Percentiles rank a stretch among this genome's conserved stretches.
These are phyloP conservation scores for Caradrina clavipalpis DNA, from an alignment of 2,888 invertebrate genomes.

Conservation along the genomic window DNA sequence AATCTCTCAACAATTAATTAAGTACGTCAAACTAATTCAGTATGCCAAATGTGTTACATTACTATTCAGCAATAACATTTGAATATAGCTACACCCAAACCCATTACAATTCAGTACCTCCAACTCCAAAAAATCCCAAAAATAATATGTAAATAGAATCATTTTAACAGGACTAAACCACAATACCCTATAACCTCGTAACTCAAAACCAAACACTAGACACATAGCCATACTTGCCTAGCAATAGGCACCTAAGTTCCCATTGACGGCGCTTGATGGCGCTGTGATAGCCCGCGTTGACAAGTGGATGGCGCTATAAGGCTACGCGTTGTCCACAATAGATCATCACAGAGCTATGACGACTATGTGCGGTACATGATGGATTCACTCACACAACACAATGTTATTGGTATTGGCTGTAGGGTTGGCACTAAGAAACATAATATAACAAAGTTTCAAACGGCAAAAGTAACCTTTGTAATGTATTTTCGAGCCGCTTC, in stretches of 20 bases:
- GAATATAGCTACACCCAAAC: no score
- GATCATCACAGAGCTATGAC: slow-evolving; percentile 44
- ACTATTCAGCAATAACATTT: no score
- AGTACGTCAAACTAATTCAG: no score
- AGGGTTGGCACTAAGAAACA: slow-evolving; percentile 31
- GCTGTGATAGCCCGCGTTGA: slow-evolving; percentile 3
- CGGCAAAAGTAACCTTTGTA: no score
- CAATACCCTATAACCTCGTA: background rate
- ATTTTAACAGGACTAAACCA: no score
- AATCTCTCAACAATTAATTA: no score
- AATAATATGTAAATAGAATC: no score
- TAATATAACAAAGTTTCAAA: no score
- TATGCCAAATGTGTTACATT: no score
- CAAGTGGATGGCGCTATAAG: background rate
- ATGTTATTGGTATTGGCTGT: slow-evolving; percentile 11
- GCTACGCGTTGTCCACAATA: slow-evolving; percentile 24
- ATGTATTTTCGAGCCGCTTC: no score
- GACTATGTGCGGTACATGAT: slow-evolving; percentile 22
- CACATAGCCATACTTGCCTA: background rate
- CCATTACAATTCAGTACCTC: no score
- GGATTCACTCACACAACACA: slow-evolving; percentile 48
- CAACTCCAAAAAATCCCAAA: no score
- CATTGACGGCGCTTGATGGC: background rate
- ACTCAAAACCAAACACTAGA: background rate
- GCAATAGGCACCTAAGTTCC: background rate